These are phyloP conservation scores for Apteryx owenii DNA, from an alignment of 2,113 vertebrate genomes.

Conservation along the genomic window DNA sequence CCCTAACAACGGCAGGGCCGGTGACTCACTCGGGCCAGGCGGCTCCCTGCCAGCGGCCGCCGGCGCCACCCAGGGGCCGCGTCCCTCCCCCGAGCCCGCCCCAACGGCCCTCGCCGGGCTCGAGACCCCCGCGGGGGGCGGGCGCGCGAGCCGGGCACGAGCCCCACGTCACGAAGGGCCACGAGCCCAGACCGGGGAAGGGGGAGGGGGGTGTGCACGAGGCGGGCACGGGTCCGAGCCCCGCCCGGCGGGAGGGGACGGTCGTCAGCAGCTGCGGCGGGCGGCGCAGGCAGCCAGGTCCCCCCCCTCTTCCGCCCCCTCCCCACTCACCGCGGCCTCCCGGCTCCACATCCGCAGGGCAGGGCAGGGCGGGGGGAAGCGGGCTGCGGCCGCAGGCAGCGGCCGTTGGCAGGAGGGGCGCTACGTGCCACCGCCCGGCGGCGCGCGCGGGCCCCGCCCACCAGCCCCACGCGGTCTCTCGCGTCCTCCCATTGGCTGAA, in stretches of 20 bases:
- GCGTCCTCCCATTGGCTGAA: background rate
- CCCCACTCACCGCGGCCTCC: conserved; percentile 50
- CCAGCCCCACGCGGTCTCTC: background rate
- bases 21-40: background rate
- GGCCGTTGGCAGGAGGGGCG: background rate
- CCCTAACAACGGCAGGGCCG: background rate
- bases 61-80: too few relatives aligned
- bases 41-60: background rate
- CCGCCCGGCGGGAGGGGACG: too few relatives aligned
- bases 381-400: background rate
- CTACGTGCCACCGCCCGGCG: background rate
- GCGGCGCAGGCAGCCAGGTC: background rate
- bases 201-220: background rate
- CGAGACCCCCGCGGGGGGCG: too few relatives aligned
- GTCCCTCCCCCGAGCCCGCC: too few relatives aligned
- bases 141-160: too few relatives aligned
- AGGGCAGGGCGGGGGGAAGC: background rate
- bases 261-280: background rate
- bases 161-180: too few relatives aligned
- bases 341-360: conserved; percentile 16
- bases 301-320: background rate
- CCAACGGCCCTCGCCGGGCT: too few relatives aligned
- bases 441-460: background rate
- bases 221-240: background rate
- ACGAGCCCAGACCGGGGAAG: too few relatives aligned